Evolutionary conservation across 1,140 invertebrate species (phyloP), one percentile per base, ranked within the genome.

Genomic region (Cataglyphis hispanica): DNA sequence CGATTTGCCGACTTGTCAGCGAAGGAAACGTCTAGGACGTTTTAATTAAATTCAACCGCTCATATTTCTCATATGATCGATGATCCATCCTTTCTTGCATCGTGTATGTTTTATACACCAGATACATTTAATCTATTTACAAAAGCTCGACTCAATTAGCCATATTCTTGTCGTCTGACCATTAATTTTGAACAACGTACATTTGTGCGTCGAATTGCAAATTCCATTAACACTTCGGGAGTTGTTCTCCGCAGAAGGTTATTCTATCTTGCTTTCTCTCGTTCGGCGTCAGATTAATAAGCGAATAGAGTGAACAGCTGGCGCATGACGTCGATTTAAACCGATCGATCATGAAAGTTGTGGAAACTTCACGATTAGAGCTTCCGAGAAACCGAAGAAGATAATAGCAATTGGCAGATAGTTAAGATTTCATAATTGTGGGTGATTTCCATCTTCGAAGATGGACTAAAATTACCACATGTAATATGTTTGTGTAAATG

Each of bases 281-380:
- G 53, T 72, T 83, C 37, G 69, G 34, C 60, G 27, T 83, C 27
- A 74, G 5, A 72, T 83, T 83, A 83, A 83, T 83, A 83, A 83
- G 53, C 16, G 53, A 83, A 72, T 83, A 27, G 78, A 31, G 16
- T 6, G 77, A 80, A 22, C 63, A 58, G 63, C 31, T 31, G 66
- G 8, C 25, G 27, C 46, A 31, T 34, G 67, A 70, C 67, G 43
- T 19, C 25, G 67, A 72, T 27, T 83, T 83, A 74, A 83, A 74
- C 13, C 50, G 64, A 40, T 80, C 77, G 64, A 80, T 80, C 78
- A 25, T 34, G 27, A 83, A 74, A 74, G 66, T 46, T 83, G 46
- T 7, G 25, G 56, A 34, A 83, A 60, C 53, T 83, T 40, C 37
- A 60, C 66, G 53, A 83, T 69, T 37, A 37, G 27, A 22, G 50